A percentile compares a stretch with the other conserved stretches of the same genome.
phyloP scores from a whole-genome alignment of 64 coral and sea anemone species.

The Actinia tenebrosa region DNA sequence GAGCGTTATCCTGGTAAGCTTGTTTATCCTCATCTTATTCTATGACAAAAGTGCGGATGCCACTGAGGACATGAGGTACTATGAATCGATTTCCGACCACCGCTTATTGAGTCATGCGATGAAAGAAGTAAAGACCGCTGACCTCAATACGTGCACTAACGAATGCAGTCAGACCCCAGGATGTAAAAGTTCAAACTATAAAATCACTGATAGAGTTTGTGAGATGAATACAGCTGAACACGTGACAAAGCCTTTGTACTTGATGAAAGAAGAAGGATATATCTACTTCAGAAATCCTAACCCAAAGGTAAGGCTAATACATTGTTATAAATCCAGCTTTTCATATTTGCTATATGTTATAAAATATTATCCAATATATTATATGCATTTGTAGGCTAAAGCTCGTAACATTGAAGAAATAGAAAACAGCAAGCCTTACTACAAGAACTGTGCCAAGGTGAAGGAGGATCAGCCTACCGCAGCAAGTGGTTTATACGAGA shows the following conservation, averaged over 20 bases:
- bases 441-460: constrained; percentile 2
- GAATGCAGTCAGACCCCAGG: background rate
- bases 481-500: background rate
- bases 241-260: background rate
- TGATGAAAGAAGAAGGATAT: background rate
- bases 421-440: background rate
- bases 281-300: background rate
- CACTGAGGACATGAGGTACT: background rate
- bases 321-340: no score
- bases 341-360: no score
- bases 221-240: background rate
- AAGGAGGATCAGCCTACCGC: background rate
- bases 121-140: background rate
- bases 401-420: no score
- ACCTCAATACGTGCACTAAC: background rate
- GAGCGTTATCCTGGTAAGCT: background rate
- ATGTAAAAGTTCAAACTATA: constrained; percentile 3
- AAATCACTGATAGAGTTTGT: background rate
- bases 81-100: background rate
- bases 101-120: background rate
- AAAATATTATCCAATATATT: no score
- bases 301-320: background rate
- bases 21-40: background rate
- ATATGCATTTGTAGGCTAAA: no score
- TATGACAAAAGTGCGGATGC: background rate